Percentiles rank a stretch among this genome's conserved stretches.
phyloP scores from a whole-genome alignment of 2,797 vertebrate genomes.

The Anguilla anguilla region DNA sequence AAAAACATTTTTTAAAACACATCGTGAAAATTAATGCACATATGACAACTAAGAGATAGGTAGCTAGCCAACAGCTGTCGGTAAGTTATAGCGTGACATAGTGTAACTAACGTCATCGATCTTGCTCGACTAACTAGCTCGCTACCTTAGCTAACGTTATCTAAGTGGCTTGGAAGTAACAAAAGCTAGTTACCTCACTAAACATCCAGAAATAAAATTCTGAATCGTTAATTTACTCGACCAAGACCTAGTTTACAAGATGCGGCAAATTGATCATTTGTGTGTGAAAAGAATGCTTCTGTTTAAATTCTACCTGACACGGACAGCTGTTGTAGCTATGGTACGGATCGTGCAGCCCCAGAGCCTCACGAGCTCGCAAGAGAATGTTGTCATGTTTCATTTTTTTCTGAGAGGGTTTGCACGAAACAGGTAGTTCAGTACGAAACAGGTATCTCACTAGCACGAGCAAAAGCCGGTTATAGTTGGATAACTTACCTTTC shows the following conservation, averaged over 20 bases:
- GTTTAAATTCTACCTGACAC: neutral
- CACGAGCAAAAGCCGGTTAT: neutral
- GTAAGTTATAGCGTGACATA: neutral
- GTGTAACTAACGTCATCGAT: neutral
- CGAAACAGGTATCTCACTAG: neutral
- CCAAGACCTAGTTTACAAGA: neutral
- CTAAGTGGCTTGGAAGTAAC: neutral
- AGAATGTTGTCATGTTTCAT: slow-evolving; percentile 37
- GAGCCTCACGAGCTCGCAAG: neutral
- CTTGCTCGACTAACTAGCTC: neutral
- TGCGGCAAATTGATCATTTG: neutral
- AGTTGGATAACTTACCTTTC: slow-evolving; percentile 72
- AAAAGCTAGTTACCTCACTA: neutral
- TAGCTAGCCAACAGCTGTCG: neutral
- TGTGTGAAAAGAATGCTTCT: slow-evolving; percentile 1
- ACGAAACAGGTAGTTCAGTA: neutral
- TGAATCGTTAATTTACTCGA: neutral
- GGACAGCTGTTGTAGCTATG: neutral
- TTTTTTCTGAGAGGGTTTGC: neutral
- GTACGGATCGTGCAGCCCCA: neutral
- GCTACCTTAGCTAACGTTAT: neutral
- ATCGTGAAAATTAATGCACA: slow-evolving; percentile 37
- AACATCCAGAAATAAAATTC: neutral
- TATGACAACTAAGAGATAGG: neutral
- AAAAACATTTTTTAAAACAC: neutral